Percentiles rank a stretch among this genome's conserved stretches.
These are phyloP conservation scores for Antheraea mylitta DNA, from an alignment of 1,140 invertebrate species.

Conservation along the genomic window DNA sequence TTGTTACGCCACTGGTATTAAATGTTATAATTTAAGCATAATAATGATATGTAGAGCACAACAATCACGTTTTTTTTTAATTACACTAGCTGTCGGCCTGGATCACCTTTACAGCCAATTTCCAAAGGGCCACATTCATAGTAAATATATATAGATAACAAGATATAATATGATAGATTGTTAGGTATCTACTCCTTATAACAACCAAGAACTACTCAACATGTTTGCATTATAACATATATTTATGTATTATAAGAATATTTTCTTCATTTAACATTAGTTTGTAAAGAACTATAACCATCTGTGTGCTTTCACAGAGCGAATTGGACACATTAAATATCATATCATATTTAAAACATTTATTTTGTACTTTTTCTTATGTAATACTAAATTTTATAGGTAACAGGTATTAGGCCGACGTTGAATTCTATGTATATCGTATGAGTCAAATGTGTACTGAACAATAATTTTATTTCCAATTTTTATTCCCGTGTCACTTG, in stretches of 20 bases:
- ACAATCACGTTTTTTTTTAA: constrained; percentile 12
- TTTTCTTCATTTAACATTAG: background rate
- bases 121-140: background rate
- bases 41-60: constrained; percentile 58
- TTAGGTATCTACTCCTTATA: background rate
- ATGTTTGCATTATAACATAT: background rate
- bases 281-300: background rate
- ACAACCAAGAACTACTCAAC: background rate
- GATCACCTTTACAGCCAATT: background rate
- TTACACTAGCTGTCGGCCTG: background rate
- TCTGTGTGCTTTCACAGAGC: background rate
- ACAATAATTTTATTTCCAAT: background rate
- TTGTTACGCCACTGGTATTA: constrained; percentile 16
- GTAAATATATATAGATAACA: background rate
- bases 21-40: constrained; percentile 30
- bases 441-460: background rate
- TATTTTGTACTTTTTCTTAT: background rate
- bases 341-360: background rate
- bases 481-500: background rate
- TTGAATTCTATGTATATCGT: background rate
- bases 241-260: background rate
- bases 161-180: background rate
- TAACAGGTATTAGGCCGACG: background rate
- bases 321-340: background rate
- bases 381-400: background rate